Evolutionary conservation across 1,140 invertebrate genomes (phyloP), one percentile per base, ranked within the genome.

Genomic region (Drosophila gunungcola): DNA sequence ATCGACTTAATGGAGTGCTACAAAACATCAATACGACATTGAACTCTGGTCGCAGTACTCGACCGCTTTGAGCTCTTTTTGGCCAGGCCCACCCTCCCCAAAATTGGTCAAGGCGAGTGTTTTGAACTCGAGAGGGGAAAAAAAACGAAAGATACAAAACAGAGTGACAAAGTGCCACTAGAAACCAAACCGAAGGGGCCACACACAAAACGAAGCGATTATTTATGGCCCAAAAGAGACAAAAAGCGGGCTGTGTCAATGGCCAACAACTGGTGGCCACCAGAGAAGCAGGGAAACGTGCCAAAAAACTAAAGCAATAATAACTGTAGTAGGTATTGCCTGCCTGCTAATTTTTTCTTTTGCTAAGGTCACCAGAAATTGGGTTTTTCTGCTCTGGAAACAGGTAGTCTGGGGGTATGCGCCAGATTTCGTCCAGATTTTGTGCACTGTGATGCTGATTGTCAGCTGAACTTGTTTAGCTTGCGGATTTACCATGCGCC

Each of bases 391-490:
- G 11, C 39, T 43, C 36, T 41, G 25, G 13, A 43, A 54, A 51
- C 1, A 12, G 16, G 39, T 39, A 34, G 25, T 12, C 25, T 51
- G 73, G 63, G 13, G 57, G 80, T 85, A 77, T 75, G 68, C 39
- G 61, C 62, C 72, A 76, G 13, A n/a, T 56, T 78, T 63, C 41
- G 46, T 51, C 32, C 45, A 58, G 68, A 21, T 21, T 21, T 21
- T 21, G 67, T 54, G 9, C 73, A 73, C 51, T 68, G 55, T 79
- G 83, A 84, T 62, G 77, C 54, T 86, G 79, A 86, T 82, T 86
- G 82, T 85, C 83, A 85, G 81, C 57, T 81, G 78, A 82, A 86
- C 83, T 86, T 88, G 81, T 85, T 85, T 76, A 60, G 56, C 42
- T 78, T 75, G 73, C 82, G 82, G 78, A 88, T 72, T 86, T 88